Conservation (phyloP, 2,797 vertebrate genomes). For the Phalanger gymnotis region DNA sequence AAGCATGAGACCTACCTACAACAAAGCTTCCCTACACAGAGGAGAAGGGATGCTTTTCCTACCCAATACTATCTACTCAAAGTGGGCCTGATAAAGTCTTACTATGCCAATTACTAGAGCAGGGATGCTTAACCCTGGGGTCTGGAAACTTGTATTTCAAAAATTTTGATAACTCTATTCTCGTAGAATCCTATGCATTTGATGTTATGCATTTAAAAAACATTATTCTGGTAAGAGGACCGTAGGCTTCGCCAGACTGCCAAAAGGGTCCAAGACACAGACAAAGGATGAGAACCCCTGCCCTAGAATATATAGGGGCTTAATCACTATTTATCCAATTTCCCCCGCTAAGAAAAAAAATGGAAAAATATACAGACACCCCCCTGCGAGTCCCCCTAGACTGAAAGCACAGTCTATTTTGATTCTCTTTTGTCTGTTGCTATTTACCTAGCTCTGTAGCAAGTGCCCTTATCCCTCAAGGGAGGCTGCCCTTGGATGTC, state of each 20-base stretch:
- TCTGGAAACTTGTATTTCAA: not conserved
- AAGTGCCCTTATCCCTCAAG: not conserved
- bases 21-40: not conserved
- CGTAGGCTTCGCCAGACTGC: not conserved
- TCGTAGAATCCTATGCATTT: not conserved
- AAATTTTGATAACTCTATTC: not conserved
- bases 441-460: not conserved
- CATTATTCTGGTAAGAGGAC: not conserved
- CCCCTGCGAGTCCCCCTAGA: not conserved
- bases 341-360: not conserved
- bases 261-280: not conserved
- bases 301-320: not conserved
- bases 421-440: not conserved
- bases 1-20: not conserved
- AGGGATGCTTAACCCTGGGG: not conserved
- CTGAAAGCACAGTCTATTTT: not conserved
- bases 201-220: not conserved
- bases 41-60: not conserved
- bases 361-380: not conserved
- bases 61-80: not conserved
- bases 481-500: not conserved
- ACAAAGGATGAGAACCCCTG: not conserved
- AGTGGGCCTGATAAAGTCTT: not conserved
- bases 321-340: not conserved
- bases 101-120: not conserved